Conservation (phyloP, 2,888 invertebrate genomes). For the Notodonta ziczac region DNA sequence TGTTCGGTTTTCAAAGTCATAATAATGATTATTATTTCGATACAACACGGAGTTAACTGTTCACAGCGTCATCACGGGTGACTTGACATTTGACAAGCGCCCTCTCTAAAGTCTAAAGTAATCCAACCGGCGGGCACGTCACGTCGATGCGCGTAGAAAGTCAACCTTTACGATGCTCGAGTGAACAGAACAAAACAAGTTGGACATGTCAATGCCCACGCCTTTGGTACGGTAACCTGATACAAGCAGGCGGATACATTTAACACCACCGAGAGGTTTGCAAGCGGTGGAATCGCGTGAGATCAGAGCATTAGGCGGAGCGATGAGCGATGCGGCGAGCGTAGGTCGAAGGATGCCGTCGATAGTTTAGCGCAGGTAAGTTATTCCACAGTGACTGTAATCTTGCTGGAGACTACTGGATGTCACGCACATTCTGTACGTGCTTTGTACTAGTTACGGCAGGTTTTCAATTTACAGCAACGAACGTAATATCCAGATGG, state of each 20-base stretch:
- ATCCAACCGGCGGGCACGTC: conserved; percentile 68
- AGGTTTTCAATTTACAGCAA: conserved; percentile 30
- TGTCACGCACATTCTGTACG: conserved; percentile 66
- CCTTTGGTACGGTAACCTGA: conserved; percentile 81
- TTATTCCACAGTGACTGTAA: conserved; percentile 56
- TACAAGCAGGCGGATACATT: conserved; percentile 80
- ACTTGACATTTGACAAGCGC: conserved; percentile 70
- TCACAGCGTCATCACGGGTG: conserved; percentile 46
- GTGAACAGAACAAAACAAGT: conserved; percentile 82
- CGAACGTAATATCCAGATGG: conserved; percentile 32
- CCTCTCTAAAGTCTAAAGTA: conserved; percentile 67
- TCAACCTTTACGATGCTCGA: conserved; percentile 77
- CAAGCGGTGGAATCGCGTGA: conserved; percentile 59
- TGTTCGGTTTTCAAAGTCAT: conserved; percentile 21
- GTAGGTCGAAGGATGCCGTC: conserved; percentile 51
- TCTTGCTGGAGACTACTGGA: conserved; percentile 63
- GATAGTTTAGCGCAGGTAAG: conserved; percentile 59
- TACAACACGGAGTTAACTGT: conserved; percentile 41
- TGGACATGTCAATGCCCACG: conserved; percentile 84
- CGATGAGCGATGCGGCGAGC: conserved; percentile 57
- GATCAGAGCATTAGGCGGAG: conserved; percentile 55
- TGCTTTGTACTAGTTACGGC: conserved; percentile 44
- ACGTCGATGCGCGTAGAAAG: conserved; percentile 79
- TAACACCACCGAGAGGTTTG: conserved; percentile 75
- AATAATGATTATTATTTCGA: conserved; percentile 26